Evolutionary conservation across 2,888 invertebrate species (phyloP), one percentile per base, ranked within the genome.

Genomic region (Gibbula magus): DNA sequence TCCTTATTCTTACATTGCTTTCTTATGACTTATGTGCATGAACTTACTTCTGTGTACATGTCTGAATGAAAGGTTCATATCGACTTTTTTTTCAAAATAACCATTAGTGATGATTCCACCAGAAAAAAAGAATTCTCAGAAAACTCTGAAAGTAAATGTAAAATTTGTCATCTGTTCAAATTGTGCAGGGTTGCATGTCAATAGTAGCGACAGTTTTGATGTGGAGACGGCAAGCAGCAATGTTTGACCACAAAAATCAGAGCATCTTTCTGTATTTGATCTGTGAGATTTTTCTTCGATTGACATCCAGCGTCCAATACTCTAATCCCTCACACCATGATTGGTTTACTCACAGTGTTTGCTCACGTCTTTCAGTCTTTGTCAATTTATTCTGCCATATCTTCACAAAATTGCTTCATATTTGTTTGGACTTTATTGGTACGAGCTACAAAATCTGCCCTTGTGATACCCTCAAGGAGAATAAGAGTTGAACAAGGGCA

Each of bases 401-500:
- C 75, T 54, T 75, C 75, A 25, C 52, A 22, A 75, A 75, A 75
- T 75, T 75, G 75, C 75, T 75, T 75, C 75, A 75, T 75, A 54
- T 75, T 75, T 75, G 53, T 75, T 22, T 25, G 32, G 75, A 29
- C 52, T 52, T 39, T 70, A 70, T 70, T 35, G 35, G 35, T 70
- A 70, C 61, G 16, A 29, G 70, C 39, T 20, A 35, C 35, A 45
- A 39, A 70, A 32, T 20, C 70, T 20, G 70, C 35, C 70, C 70
- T 70, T 70, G 25, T 10, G 45, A 45, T 13, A 45, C 10, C 45
- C 45, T 45, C 45, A 45, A 45, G 45, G 45, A 45, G 45, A 45
- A 45, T 4, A 13, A 45, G 45, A 45, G 45, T 45, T 45, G 45
- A 45, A 45, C 45, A 45, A 45, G 45, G 45, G 45, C 45, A 45